Base-by-base conservation (phyloP, 2,888 invertebrate genomes). In the Callimorpha dominula region DNA sequence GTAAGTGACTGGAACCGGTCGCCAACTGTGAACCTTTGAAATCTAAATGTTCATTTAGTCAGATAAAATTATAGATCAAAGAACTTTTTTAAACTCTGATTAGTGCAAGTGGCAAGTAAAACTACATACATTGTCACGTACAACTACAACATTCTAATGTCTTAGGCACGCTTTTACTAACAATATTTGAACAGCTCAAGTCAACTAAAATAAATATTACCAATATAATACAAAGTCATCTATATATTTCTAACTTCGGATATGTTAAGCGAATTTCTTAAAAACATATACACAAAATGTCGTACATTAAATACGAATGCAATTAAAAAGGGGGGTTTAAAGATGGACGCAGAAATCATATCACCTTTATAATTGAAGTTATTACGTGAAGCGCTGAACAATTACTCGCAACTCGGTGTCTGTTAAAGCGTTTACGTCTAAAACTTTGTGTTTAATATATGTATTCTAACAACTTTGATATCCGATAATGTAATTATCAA, bases 401-500 rank as follows among this genome's bases (percentile, higher is more conserved):
- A 65, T 57, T 40, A 11, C 65, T 65, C 52, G 20, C 14, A 15
- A n/a, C 49, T 15, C 42, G 40, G 60, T 54, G 42, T 20, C 12
- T 43, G 54, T 67, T n/a, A 5, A 54, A 67, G 9, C 54, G 12
- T 64, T 64, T 64, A 64, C 63, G 15, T 49, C 62, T 46, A 31
- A 62, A 69, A 62, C 49, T 62, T 40, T 49, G 17, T 62, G 62
- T 64, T 65, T 50, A 65, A 68, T 68, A 71, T 62, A 67, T 67
- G 68, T 65, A 50, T 31, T 68, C 12, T 60, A 71, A 72, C 71
- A 60, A 69, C 65, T 69, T 60, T 72, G 60, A 69, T 68, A 69
- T 57, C 68, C 65, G 65, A 62, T 73, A 70, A 66, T 52, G 46
- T 52, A 72, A 52, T 68, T 70, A 73, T 73, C 65, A 60, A 60